phyloP scores from a whole-genome alignment of 23 tunicate species.

The Styela clava region DNA sequence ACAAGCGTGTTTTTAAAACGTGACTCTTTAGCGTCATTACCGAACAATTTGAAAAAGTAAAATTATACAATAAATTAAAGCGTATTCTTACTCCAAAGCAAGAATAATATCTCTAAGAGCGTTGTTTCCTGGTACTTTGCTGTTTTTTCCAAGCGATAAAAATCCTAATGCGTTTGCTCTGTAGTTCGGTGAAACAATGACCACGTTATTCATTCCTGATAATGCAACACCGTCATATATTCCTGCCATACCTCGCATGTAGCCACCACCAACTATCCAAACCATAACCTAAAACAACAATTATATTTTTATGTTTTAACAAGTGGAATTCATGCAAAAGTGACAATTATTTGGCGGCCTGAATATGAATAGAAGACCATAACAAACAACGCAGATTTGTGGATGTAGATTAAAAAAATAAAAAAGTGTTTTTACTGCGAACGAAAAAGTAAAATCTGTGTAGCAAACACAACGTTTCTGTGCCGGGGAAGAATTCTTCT shows the following conservation, averaged over 20 bases:
- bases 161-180: constrained; percentile 81
- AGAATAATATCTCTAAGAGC: constrained; percentile 54
- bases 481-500: no score
- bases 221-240: constrained; percentile 54
- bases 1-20: no score
- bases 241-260: constrained; percentile 57
- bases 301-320: not conserved
- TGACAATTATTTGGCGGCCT: no score
- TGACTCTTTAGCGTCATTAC: no score
- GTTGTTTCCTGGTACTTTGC: constrained; percentile 65
- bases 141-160: constrained; percentile 55
- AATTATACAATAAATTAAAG: no score
- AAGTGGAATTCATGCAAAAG: not conserved
- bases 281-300: constrained; percentile 52
- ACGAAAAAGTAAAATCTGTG: no score
- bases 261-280: constrained; percentile 68
- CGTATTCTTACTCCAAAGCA: constrained; percentile 59
- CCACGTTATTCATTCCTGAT: constrained; percentile 63
- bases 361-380: no score
- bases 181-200: constrained; percentile 57
- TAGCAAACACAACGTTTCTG: no score
- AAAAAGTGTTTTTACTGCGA: no score
- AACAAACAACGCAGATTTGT: no score
- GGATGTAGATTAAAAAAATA: no score
- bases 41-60: no score